phyloP scores from a whole-genome alignment of 2,888 invertebrate species.

The Ophonus ardosiacus region DNA sequence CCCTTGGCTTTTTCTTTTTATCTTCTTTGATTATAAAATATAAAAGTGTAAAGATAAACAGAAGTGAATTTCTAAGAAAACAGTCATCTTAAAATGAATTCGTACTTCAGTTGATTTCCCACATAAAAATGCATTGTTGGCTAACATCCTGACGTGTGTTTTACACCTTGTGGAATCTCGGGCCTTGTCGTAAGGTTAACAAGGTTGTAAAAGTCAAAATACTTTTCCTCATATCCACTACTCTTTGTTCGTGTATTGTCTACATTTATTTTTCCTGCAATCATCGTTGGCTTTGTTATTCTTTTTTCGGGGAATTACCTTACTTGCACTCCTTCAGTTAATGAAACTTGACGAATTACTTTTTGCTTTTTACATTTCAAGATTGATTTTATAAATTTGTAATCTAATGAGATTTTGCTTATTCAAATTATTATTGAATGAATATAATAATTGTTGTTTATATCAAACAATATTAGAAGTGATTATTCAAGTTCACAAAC shows the following conservation, averaged over 20 bases:
- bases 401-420: not conserved
- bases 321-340: not conserved
- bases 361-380: not conserved
- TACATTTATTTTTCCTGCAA: not conserved
- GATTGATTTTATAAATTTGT: not conserved
- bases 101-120: not conserved
- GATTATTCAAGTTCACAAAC: not conserved
- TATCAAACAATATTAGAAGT: not conserved
- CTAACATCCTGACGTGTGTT: not conserved
- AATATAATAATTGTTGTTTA: not conserved
- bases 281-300: not conserved
- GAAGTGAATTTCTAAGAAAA: not conserved
- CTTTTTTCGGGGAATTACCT: not conserved
- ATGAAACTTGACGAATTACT: not conserved
- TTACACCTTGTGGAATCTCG: not conserved
- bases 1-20: not conserved
- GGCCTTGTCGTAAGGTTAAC: conserved; percentile 13
- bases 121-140: not conserved
- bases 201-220: not conserved
- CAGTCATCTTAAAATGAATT: not conserved
- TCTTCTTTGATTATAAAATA: not conserved
- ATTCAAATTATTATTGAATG: not conserved
- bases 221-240: not conserved
- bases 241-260: not conserved
- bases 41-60: not conserved